These are phyloP conservation scores for Orcinus orca DNA, from an alignment of 2,113 vertebrate genomes.

Conservation along the genomic window DNA sequence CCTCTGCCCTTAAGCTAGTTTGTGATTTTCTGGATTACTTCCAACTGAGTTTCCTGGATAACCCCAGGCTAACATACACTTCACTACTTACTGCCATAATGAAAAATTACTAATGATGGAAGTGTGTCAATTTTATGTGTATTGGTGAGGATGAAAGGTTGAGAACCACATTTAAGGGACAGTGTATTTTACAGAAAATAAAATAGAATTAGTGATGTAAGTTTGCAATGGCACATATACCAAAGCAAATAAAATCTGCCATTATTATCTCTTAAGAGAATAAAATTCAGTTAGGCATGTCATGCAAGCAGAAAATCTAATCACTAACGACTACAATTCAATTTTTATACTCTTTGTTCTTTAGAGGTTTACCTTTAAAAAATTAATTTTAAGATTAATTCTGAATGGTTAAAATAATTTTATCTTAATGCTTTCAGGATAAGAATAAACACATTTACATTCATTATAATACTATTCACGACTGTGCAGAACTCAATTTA, in stretches of 20 bases:
- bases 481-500: not conserved
- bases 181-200: not conserved
- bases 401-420: not conserved
- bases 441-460: constrained; percentile 34
- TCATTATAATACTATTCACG: not conserved
- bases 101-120: not conserved
- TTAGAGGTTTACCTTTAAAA: not conserved
- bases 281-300: constrained; percentile 1
- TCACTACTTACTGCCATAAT: not conserved
- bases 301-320: not conserved
- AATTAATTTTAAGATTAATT: constrained; percentile 40
- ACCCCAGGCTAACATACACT: not conserved
- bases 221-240: not conserved
- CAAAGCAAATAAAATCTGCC: not conserved
- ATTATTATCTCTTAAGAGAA: not conserved
- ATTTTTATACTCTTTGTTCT: not conserved
- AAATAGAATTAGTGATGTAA: not conserved
- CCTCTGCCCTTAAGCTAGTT: not conserved
- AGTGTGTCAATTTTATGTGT: not conserved
- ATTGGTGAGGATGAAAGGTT: not conserved
- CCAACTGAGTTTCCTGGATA: not conserved
- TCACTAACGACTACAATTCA: not conserved
- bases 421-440: not conserved
- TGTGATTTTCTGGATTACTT: not conserved
- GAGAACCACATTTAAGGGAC: not conserved